phyloP scores from a whole-genome alignment of 1,140 invertebrate genomes.

The Himalopsyche phryganea region DNA sequence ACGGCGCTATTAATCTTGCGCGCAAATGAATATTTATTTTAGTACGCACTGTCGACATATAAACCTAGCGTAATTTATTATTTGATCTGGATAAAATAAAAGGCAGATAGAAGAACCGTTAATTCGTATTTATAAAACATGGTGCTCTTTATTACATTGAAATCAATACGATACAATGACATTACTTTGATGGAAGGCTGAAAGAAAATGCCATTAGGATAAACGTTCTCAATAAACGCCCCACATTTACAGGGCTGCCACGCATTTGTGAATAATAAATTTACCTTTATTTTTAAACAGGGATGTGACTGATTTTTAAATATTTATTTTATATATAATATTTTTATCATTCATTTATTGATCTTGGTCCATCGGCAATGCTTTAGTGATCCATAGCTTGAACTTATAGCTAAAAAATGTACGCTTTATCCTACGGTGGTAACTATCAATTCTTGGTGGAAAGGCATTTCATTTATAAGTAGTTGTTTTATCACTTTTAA shows the following conservation, averaged over 20 bases:
- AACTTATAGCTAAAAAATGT: too few species aligned
- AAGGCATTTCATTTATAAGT: too few species aligned
- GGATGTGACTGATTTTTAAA: neutral
- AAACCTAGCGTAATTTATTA: neutral
- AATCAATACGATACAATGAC: constrained; percentile 19
- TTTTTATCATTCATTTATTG: too few species aligned
- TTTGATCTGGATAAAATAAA: constrained; percentile 2
- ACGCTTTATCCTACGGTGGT: too few species aligned
- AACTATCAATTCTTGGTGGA: too few species aligned
- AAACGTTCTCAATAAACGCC: constrained; percentile 18
- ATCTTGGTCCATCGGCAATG: too few species aligned
- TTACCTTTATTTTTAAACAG: neutral
- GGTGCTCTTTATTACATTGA: constrained; percentile 5
- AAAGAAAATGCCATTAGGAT: constrained; percentile 11
- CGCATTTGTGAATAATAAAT: neutral
- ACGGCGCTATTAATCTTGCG: too few species aligned
- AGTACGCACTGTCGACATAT: too few species aligned
- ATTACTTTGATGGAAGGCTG: constrained; percentile 9
- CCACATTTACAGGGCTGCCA: constrained; percentile 2
- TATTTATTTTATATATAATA: neutral
- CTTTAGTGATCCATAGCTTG: too few species aligned
- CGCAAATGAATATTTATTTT: too few species aligned
- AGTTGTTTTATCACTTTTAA: too few species aligned
- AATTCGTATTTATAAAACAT: constrained; percentile 14
- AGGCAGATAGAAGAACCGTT: constrained; percentile 1